Conservation (phyloP, 64 coral and sea anemone species). For the Montipora capricornis region DNA sequence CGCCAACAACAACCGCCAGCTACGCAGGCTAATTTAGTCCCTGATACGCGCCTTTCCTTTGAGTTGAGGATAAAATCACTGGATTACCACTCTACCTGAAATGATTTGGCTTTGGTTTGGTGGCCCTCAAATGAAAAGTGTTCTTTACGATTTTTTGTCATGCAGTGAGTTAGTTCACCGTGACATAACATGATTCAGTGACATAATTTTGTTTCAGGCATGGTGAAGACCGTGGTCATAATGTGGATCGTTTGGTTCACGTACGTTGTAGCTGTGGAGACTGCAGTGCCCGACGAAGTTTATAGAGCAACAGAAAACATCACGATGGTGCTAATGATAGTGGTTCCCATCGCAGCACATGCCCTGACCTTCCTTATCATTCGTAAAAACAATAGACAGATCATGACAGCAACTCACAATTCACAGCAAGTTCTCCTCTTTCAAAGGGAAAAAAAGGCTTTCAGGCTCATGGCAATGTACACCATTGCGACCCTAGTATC, state of each 20-base stretch:
- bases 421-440: not conserved
- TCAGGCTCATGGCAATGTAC: not conserved
- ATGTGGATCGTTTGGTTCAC: constrained; percentile 7
- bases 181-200: not conserved
- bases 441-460: constrained; percentile 15
- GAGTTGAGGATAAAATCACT: too few relatives aligned
- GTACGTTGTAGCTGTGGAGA: not conserved
- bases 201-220: not conserved
- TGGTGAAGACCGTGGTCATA: not conserved
- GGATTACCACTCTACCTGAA: too few relatives aligned
- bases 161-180: not conserved
- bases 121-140: not conserved
- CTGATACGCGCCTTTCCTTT: too few relatives aligned
- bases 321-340: not conserved
- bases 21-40: too few relatives aligned
- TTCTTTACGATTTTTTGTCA: not conserved
- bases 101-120: too few relatives aligned
- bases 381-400: not conserved
- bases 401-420: not conserved
- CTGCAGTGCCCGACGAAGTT: not conserved
- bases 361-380: not conserved
- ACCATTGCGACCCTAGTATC: not conserved
- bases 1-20: too few relatives aligned
- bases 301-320: constrained; percentile 7
- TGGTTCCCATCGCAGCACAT: not conserved